These are phyloP conservation scores for Amphipoea lucens DNA, from an alignment of 2,888 invertebrate species.

Conservation along the genomic window DNA sequence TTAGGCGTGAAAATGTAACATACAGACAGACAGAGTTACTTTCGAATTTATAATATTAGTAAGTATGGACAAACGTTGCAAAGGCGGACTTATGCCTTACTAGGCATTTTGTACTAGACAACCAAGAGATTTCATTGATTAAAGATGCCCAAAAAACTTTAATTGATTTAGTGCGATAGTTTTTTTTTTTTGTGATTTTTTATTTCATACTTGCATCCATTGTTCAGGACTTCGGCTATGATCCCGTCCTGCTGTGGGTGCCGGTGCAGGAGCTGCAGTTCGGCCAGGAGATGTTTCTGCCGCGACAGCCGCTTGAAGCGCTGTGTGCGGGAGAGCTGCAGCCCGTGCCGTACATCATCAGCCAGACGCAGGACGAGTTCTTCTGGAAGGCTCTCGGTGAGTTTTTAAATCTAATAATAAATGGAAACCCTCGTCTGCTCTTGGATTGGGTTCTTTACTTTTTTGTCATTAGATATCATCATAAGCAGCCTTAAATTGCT, in stretches of 20 bases:
- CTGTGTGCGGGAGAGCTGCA: conserved; percentile 90
- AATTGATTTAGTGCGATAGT: no score
- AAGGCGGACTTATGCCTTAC: background rate
- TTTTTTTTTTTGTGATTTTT: no score
- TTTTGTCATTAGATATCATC: background rate
- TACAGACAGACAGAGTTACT: no score
- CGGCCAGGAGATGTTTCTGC: conserved; percentile 92
- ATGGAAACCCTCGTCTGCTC: no score
- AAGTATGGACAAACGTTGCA: background rate
- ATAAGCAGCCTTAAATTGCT: background rate
- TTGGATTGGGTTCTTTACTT: background rate
- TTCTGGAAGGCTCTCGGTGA: conserved; percentile 91
- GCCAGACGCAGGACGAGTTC: conserved; percentile 92
- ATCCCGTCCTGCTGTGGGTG: conserved; percentile 90
- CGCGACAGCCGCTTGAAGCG: conserved; percentile 90
- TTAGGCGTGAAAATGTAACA: no score
- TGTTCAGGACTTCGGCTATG: conserved; percentile 88
- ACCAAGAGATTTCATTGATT: background rate
- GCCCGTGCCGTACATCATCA: conserved; percentile 92
- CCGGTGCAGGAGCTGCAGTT: conserved; percentile 92
- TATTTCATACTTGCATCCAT: background rate
- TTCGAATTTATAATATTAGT: no score
- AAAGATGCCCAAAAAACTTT: no score
- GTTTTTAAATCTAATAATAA: conserved; percentile 56
- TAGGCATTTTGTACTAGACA: background rate